Evolutionary conservation across 2,113 vertebrate species (phyloP).

Genomic region (Zosterops hypoxanthus): DNA sequence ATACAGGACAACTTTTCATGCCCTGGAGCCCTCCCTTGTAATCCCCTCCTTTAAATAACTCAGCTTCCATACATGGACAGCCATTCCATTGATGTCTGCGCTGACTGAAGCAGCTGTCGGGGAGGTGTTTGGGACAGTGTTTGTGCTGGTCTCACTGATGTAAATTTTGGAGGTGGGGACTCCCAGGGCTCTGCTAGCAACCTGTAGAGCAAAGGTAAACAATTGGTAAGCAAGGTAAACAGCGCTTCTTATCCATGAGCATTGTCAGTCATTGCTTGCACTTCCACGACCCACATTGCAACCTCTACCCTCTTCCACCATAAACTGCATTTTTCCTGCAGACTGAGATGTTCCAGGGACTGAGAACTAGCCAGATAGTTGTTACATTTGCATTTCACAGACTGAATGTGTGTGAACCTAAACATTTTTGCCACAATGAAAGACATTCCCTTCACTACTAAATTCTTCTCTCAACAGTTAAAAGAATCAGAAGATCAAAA

Average conservation of each 20-base stretch:
- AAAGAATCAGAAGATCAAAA: background rate
- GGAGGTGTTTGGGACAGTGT: conserved; percentile 91
- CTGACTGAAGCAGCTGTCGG: conserved; percentile 91
- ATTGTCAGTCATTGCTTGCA: background rate
- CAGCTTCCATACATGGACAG: conserved; percentile 75
- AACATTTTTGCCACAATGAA: background rate
- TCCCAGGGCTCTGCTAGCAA: conserved; percentile 86
- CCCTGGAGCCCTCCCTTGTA: background rate
- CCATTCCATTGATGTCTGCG: conserved; percentile 91
- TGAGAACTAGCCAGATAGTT: background rate
- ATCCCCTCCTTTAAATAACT: background rate
- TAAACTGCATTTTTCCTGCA: background rate
- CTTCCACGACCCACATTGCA: background rate
- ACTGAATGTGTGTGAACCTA: background rate
- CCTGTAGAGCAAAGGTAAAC: conserved; percentile 72
- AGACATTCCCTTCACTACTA: background rate
- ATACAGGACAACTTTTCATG: background rate
- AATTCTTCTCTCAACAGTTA: background rate
- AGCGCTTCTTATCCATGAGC: background rate
- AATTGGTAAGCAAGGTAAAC: background rate
- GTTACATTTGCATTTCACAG: background rate
- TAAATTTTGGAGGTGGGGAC: conserved; percentile 86
- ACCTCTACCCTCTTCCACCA: background rate
- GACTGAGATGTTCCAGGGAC: background rate
- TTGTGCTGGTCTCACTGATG: conserved; percentile 96